These are phyloP conservation scores for Pyrgus malvae DNA, from an alignment of 2,888 invertebrate species.

Conservation along the genomic window DNA sequence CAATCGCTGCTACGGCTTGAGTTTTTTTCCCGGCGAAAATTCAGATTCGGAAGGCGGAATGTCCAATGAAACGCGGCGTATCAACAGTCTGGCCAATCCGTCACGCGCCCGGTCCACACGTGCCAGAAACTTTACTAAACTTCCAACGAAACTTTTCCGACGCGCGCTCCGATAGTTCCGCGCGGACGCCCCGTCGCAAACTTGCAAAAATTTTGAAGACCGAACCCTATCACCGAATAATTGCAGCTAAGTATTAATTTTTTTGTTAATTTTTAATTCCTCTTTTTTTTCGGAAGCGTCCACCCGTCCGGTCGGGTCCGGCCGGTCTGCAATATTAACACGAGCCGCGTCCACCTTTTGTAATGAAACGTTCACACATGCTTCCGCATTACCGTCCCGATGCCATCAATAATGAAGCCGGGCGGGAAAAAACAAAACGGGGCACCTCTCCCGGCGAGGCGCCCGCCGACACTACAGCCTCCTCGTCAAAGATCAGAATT, in stretches of 20 bases:
- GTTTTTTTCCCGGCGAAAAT: slow-evolving; percentile 28
- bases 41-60: slow-evolving; percentile 40
- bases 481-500: slow-evolving; percentile 85
- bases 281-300: slow-evolving; percentile 68
- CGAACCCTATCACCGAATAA: slow-evolving; percentile 44
- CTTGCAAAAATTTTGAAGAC: slow-evolving; percentile 39
- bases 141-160: slow-evolving; percentile 60
- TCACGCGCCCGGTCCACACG: slow-evolving; percentile 58
- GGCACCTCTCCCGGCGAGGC: slow-evolving; percentile 78
- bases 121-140: slow-evolving; percentile 63
- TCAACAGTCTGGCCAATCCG: slow-evolving; percentile 56
- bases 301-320: slow-evolving; percentile 79
- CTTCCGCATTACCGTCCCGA: slow-evolving; percentile 82
- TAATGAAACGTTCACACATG: slow-evolving; percentile 82
- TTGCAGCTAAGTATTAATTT: slow-evolving; percentile 52
- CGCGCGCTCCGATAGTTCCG: slow-evolving; percentile 56
- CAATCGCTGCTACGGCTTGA: slow-evolving; percentile 40
- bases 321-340: slow-evolving; percentile 81
- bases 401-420: slow-evolving; percentile 83
- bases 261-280: slow-evolving; percentile 42
- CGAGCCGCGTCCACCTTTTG: slow-evolving; percentile 80
- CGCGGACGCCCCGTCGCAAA: slow-evolving; percentile 40
- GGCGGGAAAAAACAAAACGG: slow-evolving; percentile 81
- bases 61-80: slow-evolving; percentile 40
- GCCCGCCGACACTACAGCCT: slow-evolving; percentile 82